These are phyloP conservation scores for Nothocercus nigrocapillus DNA, from an alignment of 2,113 vertebrate genomes.

Conservation along the genomic window DNA sequence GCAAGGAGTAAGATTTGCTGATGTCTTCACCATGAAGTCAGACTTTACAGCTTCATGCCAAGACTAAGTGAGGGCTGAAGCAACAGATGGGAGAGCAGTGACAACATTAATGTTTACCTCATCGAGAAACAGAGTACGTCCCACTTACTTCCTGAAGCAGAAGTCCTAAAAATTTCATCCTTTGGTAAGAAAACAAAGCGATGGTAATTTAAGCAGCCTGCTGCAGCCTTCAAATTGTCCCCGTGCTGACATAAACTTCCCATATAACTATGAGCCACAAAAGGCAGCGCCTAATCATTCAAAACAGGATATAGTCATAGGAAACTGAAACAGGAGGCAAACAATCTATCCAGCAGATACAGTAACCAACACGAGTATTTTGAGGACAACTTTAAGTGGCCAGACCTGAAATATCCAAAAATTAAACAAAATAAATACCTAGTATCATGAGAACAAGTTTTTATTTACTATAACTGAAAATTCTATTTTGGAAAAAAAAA, in stretches of 20 bases:
- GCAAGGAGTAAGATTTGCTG: background rate
- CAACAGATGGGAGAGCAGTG: background rate
- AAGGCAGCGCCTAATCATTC: background rate
- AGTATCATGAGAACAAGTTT: background rate
- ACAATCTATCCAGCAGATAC: background rate
- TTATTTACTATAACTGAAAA: background rate
- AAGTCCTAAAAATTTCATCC: background rate
- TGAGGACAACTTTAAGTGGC: background rate
- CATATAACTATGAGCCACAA: background rate
- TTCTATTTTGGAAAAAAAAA: background rate
- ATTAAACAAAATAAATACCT: background rate
- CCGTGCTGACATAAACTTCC: background rate
- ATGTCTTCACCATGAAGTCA: background rate
- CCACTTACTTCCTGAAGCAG: background rate
- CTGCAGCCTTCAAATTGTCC: background rate
- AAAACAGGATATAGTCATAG: background rate
- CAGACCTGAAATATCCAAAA: background rate
- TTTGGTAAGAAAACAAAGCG: background rate
- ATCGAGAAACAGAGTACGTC: background rate
- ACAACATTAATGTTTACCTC: background rate
- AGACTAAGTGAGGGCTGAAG: background rate
- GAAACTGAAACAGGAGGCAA: background rate
- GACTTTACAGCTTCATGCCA: background rate
- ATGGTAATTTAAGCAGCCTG: background rate
- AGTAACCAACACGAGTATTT: fast-evolving